A percentile compares a stretch with the other conserved stretches of the same genome.
Conservation (phyloP, 2,888 invertebrate species). For the Drosophila bunnanda region DNA sequence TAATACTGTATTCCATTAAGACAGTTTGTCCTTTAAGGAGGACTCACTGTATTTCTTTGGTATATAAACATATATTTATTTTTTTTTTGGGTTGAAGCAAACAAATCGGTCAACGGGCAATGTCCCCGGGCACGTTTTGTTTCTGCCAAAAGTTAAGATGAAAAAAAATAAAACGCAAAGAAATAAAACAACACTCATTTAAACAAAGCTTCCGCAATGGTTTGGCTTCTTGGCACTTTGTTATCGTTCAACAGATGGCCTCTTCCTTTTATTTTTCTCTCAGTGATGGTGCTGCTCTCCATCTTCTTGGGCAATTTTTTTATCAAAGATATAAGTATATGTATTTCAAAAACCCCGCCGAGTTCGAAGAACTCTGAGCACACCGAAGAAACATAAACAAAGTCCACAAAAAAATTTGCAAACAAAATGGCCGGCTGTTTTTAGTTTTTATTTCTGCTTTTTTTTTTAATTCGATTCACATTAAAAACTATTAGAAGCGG, state of each 20-base stretch:
- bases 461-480: conserved; percentile 1
- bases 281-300: conserved; percentile 22
- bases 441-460: neutral
- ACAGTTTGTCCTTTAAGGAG: neutral
- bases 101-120: conserved; percentile 74
- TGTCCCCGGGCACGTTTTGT: conserved; percentile 61
- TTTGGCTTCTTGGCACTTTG: conserved; percentile 32
- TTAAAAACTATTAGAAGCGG: conserved; percentile 50
- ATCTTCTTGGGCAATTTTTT: conserved; percentile 49
- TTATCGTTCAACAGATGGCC: conserved; percentile 52
- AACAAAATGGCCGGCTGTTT: conserved; percentile 43
- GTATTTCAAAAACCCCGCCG: conserved; percentile 45
- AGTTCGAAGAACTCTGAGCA: conserved; percentile 75
- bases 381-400: conserved; percentile 42
- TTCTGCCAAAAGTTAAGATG: conserved; percentile 19
- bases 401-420: conserved; percentile 31
- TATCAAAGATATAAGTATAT: conserved; percentile 16
- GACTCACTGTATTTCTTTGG: conserved; percentile 3
- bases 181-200: conserved; percentile 30
- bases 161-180: conserved; percentile 11
- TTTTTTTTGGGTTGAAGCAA: conserved; percentile 32
- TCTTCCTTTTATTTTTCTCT: conserved; percentile 12
- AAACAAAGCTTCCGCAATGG: conserved; percentile 67
- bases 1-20: neutral
- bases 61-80: conserved; percentile 1